Evolutionary conservation across 2,113 vertebrate species (phyloP), one percentile per base, ranked within the genome.

Genomic region (Corydoras maculifer): DNA sequence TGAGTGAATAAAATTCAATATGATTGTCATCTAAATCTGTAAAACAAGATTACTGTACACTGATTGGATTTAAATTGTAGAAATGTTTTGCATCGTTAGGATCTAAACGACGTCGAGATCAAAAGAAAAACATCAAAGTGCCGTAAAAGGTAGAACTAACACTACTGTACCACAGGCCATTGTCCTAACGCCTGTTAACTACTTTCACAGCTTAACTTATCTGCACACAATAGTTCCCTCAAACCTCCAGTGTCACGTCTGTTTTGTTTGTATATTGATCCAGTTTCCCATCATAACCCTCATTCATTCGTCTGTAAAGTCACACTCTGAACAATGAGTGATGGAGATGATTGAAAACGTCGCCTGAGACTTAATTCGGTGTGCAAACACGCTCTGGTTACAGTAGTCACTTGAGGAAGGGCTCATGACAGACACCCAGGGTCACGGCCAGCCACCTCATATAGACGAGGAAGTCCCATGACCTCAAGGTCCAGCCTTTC

Each of bases 401-500:
- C n/a, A 51, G 61, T 29, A 63, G 58, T 25, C 66, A 58, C 43
- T 35, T 51, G 35, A 64, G 35, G 35, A 43, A 43, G 59, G 73
- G 65, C 55, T 75, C 69, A 53, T 61, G 62, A 58, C 68, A 69
- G 64, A 51, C 62, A 58, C 25, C 63, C 53, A 71, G 71, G 64
- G 68, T 72, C 75, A 77, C 50, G 66, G 51, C 58, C 58, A 68
- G n/a, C 35, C 72, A 15, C 67, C 14, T 57, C 48, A 48, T 1
- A 55, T 68, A 15, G 51, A 43, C 58, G 67, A 75, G 70, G 72
- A 72, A 77, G 72, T 78, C 58, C 48, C 58, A 65, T 77, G 75
- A 77, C 73, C 78, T 71, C 60, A 72, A 43, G 77, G 61, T 78
- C 77, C 65, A 65, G 69, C 69, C 61, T 65, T 78, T 78, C 73